Evolutionary conservation across 2,797 vertebrate species (phyloP).

Genomic region (Typhlichthys eigenmanni): DNA sequence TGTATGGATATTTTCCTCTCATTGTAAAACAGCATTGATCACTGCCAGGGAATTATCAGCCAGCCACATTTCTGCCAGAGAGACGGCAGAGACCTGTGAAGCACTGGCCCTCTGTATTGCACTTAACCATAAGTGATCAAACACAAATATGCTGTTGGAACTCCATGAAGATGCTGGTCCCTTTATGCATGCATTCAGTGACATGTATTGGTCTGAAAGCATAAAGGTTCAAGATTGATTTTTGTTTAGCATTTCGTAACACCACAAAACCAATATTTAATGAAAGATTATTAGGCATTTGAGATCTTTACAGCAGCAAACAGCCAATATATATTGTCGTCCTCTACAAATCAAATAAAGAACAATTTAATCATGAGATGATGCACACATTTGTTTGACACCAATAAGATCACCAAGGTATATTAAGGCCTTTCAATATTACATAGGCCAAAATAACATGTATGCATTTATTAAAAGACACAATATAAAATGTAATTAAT

Average conservation of each 20-base stretch:
- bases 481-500: too few relatives aligned
- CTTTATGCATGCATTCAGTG: background rate
- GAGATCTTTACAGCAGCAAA: background rate
- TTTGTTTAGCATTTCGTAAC: background rate
- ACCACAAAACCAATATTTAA: background rate
- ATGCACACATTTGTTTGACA: too few relatives aligned
- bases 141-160: background rate
- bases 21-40: conserved; percentile 77
- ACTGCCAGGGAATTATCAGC: conserved; percentile 85
- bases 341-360: background rate
- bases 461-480: too few relatives aligned
- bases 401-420: too few relatives aligned
- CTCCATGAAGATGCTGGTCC: background rate
- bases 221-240: background rate
- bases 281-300: background rate
- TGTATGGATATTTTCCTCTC: too few relatives aligned
- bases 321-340: conserved; percentile 4
- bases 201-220: background rate
- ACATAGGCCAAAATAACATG: too few relatives aligned
- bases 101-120: background rate
- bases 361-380: conserved; percentile 5
- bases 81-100: conserved; percentile 1
- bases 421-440: too few relatives aligned
- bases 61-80: conserved; percentile 78
- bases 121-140: too few relatives aligned